phyloP scores from a whole-genome alignment of 2,113 vertebrate genomes.

The Lamprotornis superbus region DNA sequence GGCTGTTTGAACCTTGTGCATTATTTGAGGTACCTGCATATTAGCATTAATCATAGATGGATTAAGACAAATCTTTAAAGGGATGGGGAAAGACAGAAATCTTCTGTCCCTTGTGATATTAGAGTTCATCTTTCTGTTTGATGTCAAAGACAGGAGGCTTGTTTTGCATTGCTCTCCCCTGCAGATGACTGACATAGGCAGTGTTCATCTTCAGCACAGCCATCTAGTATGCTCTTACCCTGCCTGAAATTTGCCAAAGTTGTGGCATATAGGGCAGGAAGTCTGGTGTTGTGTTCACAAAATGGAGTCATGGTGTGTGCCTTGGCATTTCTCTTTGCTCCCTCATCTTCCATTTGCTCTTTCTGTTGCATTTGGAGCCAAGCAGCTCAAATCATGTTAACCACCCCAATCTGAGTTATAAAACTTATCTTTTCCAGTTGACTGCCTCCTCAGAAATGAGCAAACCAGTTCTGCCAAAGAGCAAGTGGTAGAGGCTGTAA shows the following conservation, averaged over 20 bases:
- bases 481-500: not conserved
- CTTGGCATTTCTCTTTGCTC: not conserved
- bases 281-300: not conserved
- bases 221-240: not conserved
- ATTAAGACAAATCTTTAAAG: not conserved
- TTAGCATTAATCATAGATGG: not conserved
- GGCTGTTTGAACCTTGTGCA: not conserved
- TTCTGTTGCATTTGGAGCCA: not conserved
- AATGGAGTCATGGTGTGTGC: accelerated
- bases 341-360: not conserved
- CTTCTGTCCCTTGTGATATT: not conserved
- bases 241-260: not conserved
- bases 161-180: not conserved
- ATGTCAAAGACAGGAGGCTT: not conserved
- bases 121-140: not conserved
- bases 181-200: not conserved
- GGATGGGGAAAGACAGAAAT: not conserved
- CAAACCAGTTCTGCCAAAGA: not conserved
- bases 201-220: not conserved
- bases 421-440: not conserved
- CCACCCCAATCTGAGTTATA: not conserved
- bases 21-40: not conserved
- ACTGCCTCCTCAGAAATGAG: not conserved
- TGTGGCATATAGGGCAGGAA: not conserved
- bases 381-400: not conserved